Percentiles rank a stretch among this genome's conserved stretches.
Evolutionary conservation across 2,888 invertebrate genomes (phyloP).

Genomic region (Amiota mariae): DNA sequence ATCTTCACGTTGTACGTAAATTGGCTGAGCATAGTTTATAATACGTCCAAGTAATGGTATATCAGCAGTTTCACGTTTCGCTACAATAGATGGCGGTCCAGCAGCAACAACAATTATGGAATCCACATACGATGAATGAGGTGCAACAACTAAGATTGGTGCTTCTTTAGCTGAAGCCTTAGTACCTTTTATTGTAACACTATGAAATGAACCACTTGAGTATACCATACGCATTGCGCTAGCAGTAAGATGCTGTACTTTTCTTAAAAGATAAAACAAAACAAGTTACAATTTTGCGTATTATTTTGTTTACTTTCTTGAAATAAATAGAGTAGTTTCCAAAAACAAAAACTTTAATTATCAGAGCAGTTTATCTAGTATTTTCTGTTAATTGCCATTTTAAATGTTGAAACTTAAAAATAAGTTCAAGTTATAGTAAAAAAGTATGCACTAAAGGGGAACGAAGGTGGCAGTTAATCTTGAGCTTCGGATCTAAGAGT

Average conservation of each 20-base stretch:
- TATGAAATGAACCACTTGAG: slow-evolving; percentile 87
- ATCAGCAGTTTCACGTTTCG: slow-evolving; percentile 87
- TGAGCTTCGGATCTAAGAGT: no score
- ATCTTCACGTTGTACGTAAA: slow-evolving; percentile 94
- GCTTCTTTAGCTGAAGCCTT: slow-evolving; percentile 80
- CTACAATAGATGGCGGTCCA: slow-evolving; percentile 91
- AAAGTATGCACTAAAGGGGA: no score
- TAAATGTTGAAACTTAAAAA: no score
- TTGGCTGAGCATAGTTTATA: slow-evolving; percentile 94
- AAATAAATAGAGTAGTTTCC: no score
- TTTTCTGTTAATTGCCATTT: no score
- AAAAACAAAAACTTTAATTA: no score
- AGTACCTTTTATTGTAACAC: slow-evolving; percentile 83
- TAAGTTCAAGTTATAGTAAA: no score
- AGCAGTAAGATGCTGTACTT: slow-evolving; percentile 79
- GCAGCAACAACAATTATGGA: slow-evolving; percentile 87
- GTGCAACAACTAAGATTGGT: slow-evolving; percentile 89
- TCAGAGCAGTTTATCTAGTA: no score
- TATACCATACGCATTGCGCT: slow-evolving; percentile 84
- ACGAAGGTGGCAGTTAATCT: no score
- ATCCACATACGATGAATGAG: slow-evolving; percentile 94
- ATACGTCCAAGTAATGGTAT: slow-evolving; percentile 94
- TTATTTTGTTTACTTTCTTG: no score
- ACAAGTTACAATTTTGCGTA: neutral
- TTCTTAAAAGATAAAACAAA: slow-evolving; percentile 71